Percentiles rank a stretch among this genome's conserved stretches.
These are phyloP conservation scores for Calosoma granatense DNA, from an alignment of 1,140 invertebrate species.

Conservation along the genomic window DNA sequence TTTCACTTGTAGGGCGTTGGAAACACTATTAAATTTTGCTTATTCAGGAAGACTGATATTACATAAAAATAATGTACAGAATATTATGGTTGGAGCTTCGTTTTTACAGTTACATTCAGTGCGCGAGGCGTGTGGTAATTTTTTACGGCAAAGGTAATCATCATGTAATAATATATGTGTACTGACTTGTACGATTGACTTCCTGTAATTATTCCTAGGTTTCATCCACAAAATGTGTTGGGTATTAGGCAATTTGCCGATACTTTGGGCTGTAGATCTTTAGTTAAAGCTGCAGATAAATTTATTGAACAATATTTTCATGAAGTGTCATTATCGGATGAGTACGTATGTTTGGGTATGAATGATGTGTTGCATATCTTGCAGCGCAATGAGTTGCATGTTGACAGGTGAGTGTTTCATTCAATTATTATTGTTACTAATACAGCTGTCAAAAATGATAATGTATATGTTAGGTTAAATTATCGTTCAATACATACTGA, in stretches of 20 bases:
- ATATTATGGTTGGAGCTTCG: conserved; percentile 77
- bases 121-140: conserved; percentile 74
- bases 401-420: conserved; percentile 44
- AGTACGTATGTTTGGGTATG: conserved; percentile 59
- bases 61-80: conserved; percentile 73
- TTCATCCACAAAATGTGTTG: conserved; percentile 77
- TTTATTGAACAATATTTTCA: conserved; percentile 79
- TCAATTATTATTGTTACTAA: no score
- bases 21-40: conserved; percentile 77
- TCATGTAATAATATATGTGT: background rate
- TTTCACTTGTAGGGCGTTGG: conserved; percentile 56
- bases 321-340: conserved; percentile 66
- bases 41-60: conserved; percentile 75
- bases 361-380: conserved; percentile 63
- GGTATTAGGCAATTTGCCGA: conserved; percentile 77
- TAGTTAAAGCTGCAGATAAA: conserved; percentile 68
- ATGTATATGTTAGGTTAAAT: conserved; percentile 12
- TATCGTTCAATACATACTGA: conserved; percentile 2
- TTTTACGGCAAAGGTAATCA: conserved; percentile 55
- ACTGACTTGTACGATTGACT: background rate
- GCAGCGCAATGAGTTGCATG: conserved; percentile 68
- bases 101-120: conserved; percentile 76
- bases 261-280: conserved; percentile 58
- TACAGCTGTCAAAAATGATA: background rate
- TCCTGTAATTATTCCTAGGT: no score